A percentile compares a stretch with the other conserved stretches of the same genome.
Conservation (phyloP, 2,888 invertebrate genomes). For the Aleiodes testaceus region DNA sequence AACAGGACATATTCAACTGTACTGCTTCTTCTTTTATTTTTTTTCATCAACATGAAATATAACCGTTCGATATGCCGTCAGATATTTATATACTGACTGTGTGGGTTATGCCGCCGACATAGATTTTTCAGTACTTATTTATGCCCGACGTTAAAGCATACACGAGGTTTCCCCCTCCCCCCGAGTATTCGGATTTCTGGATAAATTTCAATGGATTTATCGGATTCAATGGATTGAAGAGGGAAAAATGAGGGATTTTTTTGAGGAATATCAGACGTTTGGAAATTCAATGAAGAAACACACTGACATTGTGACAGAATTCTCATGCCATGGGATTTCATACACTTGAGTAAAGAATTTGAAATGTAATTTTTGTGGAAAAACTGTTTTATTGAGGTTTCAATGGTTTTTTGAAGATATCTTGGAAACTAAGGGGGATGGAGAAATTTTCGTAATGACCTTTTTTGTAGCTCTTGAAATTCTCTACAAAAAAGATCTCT, state of each 20-base stretch:
- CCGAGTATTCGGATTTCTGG: too few relatives aligned
- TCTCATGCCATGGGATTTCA: background rate
- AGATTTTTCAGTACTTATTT: conserved; percentile 50
- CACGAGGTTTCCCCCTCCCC: background rate
- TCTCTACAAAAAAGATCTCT: too few relatives aligned
- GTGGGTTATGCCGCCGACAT: conserved; percentile 46
- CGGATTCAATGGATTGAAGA: conserved; percentile 36
- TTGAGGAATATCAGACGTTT: conserved; percentile 3
- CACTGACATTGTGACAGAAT: conserved; percentile 22
- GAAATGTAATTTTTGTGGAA: background rate
- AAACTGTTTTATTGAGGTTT: background rate
- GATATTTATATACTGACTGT: conserved; percentile 61
- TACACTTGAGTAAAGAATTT: background rate
- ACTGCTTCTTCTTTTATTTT: conserved; percentile 38
- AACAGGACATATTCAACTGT: conserved; percentile 16
- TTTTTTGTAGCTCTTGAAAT: too few relatives aligned
- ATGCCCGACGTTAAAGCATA: conserved; percentile 37
- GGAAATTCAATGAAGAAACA: conserved; percentile 12
- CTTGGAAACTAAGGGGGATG: too few relatives aligned
- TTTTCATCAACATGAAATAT: conserved; percentile 60
- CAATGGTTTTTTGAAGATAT: too few relatives aligned
- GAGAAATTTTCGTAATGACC: too few relatives aligned
- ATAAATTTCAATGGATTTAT: conserved; percentile 28
- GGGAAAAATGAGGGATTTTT: conserved; percentile 16
- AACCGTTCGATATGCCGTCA: conserved; percentile 58